Conservation (phyloP, 2,888 invertebrate genomes). For the Coleophora flavipennella region DNA sequence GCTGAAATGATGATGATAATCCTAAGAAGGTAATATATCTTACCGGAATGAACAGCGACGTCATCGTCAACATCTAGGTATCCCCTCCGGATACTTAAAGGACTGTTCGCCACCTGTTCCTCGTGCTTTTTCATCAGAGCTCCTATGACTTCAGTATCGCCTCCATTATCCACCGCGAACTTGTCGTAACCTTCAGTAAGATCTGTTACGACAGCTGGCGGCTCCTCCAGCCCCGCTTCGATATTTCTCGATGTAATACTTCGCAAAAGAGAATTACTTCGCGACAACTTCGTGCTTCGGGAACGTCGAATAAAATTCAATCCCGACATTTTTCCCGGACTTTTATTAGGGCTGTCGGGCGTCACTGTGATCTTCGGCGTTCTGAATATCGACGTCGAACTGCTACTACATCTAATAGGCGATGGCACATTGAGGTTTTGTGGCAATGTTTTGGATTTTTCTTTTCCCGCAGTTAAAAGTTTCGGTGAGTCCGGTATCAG, state of each 20-base stretch:
- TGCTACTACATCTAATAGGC: constrained; percentile 60
- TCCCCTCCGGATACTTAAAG: constrained; percentile 57
- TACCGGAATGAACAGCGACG: constrained; percentile 82
- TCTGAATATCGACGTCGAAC: constrained; percentile 60
- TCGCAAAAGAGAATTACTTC: constrained; percentile 76
- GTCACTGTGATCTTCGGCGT: constrained; percentile 58
- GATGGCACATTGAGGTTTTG: constrained; percentile 68
- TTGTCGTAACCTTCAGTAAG: constrained; percentile 55
- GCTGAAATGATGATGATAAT: no score
- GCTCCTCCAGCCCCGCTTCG: constrained; percentile 58
- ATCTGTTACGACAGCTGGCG: constrained; percentile 46
- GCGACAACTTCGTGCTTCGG: constrained; percentile 80
- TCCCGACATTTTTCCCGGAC: constrained; percentile 64
- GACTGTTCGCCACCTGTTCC: constrained; percentile 54
- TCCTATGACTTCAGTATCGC: constrained; percentile 52
- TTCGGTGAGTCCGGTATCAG: constrained; percentile 61
- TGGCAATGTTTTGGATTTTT: constrained; percentile 75
- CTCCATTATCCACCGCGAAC: constrained; percentile 52
- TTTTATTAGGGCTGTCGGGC: constrained; percentile 67
- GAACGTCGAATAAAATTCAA: constrained; percentile 79
- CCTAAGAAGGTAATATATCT: constrained; percentile 22
- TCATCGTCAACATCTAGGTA: constrained; percentile 77
- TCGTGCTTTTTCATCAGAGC: constrained; percentile 63
- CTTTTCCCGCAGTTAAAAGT: constrained; percentile 54
- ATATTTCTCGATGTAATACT: constrained; percentile 69